Evolutionary conservation across 2,888 invertebrate species (phyloP).

Genomic region (Blastobasis adustella): DNA sequence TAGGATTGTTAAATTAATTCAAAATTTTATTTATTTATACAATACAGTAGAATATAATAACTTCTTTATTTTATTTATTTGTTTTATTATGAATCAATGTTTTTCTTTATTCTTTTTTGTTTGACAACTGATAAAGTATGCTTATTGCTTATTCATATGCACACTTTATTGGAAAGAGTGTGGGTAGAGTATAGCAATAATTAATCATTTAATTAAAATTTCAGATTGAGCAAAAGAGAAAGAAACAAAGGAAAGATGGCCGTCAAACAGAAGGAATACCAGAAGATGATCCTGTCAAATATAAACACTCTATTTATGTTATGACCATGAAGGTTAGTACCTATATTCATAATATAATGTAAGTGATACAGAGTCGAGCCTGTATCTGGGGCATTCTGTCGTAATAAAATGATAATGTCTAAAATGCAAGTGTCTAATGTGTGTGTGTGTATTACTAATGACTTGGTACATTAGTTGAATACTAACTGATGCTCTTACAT

Average conservation of each 20-base stretch:
- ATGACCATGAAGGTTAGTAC: slow-evolving; percentile 95
- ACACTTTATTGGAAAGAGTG: background rate
- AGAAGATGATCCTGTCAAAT: slow-evolving; percentile 88
- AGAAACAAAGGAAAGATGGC: slow-evolving; percentile 94
- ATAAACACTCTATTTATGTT: slow-evolving; percentile 96
- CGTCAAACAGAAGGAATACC: slow-evolving; percentile 84
- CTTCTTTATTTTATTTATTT: background rate
- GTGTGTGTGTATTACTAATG: no score
- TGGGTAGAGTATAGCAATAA: background rate
- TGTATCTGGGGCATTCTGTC: no score
- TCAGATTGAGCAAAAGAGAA: slow-evolving; percentile 93
- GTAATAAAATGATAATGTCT: no score
- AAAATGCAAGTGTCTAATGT: no score
- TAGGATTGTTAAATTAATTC: no score
- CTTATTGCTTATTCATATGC: background rate
- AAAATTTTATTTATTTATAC: no score
- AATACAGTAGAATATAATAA: no score
- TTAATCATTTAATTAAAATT: slow-evolving; percentile 12
- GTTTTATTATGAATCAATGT: background rate
- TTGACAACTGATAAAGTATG: background rate
- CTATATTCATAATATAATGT: background rate
- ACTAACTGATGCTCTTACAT: no score
- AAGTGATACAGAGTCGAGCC: no score
- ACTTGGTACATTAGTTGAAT: no score
- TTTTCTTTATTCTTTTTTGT: background rate